A percentile compares a stretch with the other conserved stretches of the same genome.
Evolutionary conservation across 2,888 invertebrate species (phyloP).

Genomic region (Parochlus steinenii): DNA sequence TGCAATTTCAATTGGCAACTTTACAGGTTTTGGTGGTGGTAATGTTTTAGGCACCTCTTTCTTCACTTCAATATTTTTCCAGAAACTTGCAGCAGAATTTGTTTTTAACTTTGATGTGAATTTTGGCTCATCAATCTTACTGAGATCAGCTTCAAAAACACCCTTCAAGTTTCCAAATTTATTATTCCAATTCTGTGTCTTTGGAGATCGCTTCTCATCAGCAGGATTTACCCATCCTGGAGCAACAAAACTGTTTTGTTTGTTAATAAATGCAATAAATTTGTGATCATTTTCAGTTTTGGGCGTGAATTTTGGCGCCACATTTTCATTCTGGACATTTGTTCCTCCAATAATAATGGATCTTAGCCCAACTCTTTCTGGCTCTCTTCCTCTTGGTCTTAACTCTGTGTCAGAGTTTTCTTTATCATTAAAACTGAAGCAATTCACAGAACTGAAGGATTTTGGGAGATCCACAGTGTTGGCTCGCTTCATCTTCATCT

Average conservation of each 20-base stretch:
- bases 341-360: conserved; percentile 41
- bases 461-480: conserved; percentile 82
- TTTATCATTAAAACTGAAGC: conserved; percentile 35
- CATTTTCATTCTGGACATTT: conserved; percentile 28
- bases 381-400: conserved; percentile 23
- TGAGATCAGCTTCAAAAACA: conserved; percentile 53
- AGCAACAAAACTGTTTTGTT: conserved; percentile 40
- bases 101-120: conserved; percentile 30
- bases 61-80: conserved; percentile 44
- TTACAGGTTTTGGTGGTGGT: conserved; percentile 7
- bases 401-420: conserved; percentile 21
- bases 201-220: conserved; percentile 21
- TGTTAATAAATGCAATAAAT: conserved; percentile 66
- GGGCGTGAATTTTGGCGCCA: conserved; percentile 53
- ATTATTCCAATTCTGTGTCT: conserved; percentile 56
- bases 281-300: conserved; percentile 76
- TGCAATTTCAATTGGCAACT: not conserved
- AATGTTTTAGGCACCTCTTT: conserved; percentile 10
- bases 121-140: too few relatives aligned
- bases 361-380: conserved; percentile 34
- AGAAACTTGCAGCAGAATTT: conserved; percentile 39
- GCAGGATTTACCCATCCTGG: conserved; percentile 24
- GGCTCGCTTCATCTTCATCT: conserved; percentile 67
- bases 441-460: conserved; percentile 31
- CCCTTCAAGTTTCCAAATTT: conserved; percentile 72